These are phyloP conservation scores for Natator depressus DNA, from an alignment of 2,113 vertebrate genomes.

Conservation along the genomic window DNA sequence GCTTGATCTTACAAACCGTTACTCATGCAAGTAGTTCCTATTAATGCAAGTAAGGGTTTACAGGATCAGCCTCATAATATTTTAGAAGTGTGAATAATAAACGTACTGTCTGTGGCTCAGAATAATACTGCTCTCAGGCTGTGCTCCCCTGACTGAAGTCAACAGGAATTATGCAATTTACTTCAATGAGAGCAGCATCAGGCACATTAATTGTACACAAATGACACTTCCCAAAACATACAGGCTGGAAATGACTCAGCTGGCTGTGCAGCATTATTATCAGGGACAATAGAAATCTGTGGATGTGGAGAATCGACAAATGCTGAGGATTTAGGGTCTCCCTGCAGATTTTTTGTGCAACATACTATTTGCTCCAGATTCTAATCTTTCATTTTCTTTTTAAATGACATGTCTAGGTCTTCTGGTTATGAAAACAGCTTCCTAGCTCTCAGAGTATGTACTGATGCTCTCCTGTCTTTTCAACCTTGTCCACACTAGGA, in stretches of 20 bases:
- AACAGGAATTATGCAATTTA: neutral
- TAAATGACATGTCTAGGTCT: neutral
- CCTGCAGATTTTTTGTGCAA: neutral
- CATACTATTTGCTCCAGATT: slow-evolving; percentile 10
- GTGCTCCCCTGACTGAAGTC: neutral
- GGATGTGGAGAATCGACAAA: slow-evolving; percentile 8
- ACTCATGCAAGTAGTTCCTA: neutral
- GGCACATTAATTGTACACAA: slow-evolving; percentile 22
- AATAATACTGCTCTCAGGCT: neutral
- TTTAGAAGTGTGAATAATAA: neutral
- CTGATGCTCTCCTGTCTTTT: neutral
- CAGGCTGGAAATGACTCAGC: slow-evolving; percentile 5
- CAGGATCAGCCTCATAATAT: too few species aligned
- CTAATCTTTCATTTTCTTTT: slow-evolving; percentile 4
- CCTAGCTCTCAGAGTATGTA: neutral
- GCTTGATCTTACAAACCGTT: neutral
- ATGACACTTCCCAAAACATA: slow-evolving; percentile 6
- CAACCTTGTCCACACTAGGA: neutral
- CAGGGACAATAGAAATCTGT: slow-evolving; percentile 6
- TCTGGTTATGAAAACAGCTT: neutral
- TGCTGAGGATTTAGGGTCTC: neutral
- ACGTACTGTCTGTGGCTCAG: neutral
- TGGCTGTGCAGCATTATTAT: neutral
- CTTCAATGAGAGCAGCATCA: neutral
- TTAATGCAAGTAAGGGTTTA: neutral